Evolutionary conservation across 2,113 vertebrate genomes (phyloP).

Genomic region (Ceyx cyanopectus): DNA sequence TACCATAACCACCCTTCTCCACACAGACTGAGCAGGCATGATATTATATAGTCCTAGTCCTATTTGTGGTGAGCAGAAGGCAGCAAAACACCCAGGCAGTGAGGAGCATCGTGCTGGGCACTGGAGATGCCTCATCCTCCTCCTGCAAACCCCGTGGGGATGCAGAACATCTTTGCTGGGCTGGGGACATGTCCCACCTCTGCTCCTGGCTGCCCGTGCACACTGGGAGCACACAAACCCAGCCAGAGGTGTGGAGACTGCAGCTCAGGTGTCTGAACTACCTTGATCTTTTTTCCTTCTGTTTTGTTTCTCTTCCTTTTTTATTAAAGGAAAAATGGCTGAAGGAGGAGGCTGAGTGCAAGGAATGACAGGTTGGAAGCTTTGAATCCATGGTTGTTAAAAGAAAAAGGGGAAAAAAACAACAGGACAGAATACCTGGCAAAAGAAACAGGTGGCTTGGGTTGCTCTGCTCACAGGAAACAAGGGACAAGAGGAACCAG

Average conservation of each 20-base stretch:
- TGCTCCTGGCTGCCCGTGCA: neutral
- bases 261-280: neutral
- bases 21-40: neutral
- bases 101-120: neutral
- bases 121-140: neutral
- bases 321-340: neutral
- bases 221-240: no score
- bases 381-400: neutral
- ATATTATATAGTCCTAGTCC: neutral
- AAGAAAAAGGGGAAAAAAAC: no score
- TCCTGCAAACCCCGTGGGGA: neutral
- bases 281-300: fast-evolving
- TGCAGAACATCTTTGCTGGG: neutral
- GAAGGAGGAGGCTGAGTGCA: neutral
- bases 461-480: no score
- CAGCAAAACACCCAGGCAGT: fast-evolving
- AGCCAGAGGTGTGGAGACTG: neutral
- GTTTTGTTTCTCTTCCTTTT: neutral
- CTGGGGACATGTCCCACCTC: neutral
- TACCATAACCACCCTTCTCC: neutral
- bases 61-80: neutral
- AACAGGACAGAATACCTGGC: no score
- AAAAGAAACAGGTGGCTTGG: neutral
- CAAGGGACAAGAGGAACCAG: no score
- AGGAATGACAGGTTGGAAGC: neutral